Percentiles rank a stretch among this genome's conserved stretches.
phyloP scores from a whole-genome alignment of 2,113 vertebrate genomes.

The Fulmarus glacialis region DNA sequence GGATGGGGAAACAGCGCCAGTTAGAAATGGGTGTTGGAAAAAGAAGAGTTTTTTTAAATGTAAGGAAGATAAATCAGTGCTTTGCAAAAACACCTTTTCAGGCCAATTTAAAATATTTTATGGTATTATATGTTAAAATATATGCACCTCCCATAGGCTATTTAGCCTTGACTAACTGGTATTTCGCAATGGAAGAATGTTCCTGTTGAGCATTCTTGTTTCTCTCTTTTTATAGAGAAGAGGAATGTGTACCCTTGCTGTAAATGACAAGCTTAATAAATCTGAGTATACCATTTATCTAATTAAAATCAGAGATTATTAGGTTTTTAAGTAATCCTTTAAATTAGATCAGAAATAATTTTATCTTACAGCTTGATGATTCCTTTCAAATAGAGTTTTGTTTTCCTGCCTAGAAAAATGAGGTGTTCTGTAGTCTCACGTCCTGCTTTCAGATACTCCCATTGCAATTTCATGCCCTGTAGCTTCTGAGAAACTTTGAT shows the following conservation, averaged over 20 bases:
- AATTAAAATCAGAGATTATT: constrained; percentile 25
- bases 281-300: constrained; percentile 21
- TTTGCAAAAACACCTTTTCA: neutral
- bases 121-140: neutral
- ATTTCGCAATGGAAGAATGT: neutral
- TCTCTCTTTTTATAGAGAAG: neutral
- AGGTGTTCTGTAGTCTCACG: neutral
- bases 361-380: neutral
- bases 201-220: neutral
- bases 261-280: constrained; percentile 33
- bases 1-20: neutral
- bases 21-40: neutral
- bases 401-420: neutral
- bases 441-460: neutral
- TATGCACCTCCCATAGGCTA: neutral
- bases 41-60: neutral
- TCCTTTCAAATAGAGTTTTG: neutral
- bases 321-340: constrained; percentile 35
- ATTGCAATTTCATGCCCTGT: neutral
- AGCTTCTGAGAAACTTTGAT: neutral
- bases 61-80: neutral
- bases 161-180: neutral
- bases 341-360: constrained; percentile 33
- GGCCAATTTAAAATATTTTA: neutral
- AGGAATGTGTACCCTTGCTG: neutral